A percentile compares a stretch with the other conserved stretches of the same genome.
Evolutionary conservation across 1,140 invertebrate genomes (phyloP).

Genomic region (Leptoteleia sp.): DNA sequence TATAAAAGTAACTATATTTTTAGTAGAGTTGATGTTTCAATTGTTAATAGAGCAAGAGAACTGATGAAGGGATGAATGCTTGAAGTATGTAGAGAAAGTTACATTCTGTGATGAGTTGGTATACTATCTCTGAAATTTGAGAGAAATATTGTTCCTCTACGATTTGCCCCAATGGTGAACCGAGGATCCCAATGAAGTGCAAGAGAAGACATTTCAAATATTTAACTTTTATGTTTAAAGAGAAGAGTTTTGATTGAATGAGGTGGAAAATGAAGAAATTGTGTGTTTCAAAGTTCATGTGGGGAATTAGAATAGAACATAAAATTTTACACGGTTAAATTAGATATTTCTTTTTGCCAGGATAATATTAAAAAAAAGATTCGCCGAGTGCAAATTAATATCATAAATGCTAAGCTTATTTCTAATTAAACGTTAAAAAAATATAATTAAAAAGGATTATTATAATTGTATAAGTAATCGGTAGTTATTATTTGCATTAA

Average conservation of each 20-base stretch:
- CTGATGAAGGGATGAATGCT: slow-evolving; percentile 19
- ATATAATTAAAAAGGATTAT: no score
- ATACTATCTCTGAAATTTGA: slow-evolving; percentile 13
- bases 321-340: no score
- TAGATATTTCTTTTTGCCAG: no score
- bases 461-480: no score
- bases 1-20: no score
- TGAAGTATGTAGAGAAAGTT: slow-evolving; percentile 23
- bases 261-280: background rate
- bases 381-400: no score
- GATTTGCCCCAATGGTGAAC: slow-evolving; percentile 2
- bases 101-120: slow-evolving; percentile 14
- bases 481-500: no score
- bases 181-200: slow-evolving; percentile 1
- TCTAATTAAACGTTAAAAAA: no score
- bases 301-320: background rate
- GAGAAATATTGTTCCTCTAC: slow-evolving; percentile 15
- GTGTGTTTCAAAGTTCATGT: background rate
- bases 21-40: slow-evolving; percentile 35
- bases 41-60: slow-evolving; percentile 19
- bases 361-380: no score
- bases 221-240: slow-evolving; percentile 8
- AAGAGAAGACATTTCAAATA: background rate
- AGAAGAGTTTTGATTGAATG: slow-evolving; percentile 9
- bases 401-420: no score